These are phyloP conservation scores for Gortyna flavago DNA, from an alignment of 2,888 invertebrate genomes.

Conservation along the genomic window DNA sequence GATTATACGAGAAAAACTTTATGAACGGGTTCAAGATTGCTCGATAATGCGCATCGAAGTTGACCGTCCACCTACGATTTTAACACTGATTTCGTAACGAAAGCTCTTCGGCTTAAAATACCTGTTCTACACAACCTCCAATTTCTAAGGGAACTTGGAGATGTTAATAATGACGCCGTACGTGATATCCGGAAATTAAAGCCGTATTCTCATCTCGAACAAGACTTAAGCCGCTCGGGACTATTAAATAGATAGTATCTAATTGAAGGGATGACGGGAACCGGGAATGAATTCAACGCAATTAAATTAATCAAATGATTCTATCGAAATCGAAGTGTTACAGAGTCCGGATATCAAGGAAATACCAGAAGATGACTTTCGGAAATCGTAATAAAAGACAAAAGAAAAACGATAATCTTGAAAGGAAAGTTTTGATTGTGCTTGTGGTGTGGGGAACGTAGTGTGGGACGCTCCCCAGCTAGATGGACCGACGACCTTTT, in stretches of 20 bases:
- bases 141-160: slow-evolving; percentile 36
- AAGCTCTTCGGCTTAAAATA: slow-evolving; percentile 48
- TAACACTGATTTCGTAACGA: slow-evolving; percentile 49
- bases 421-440: neutral
- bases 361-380: neutral
- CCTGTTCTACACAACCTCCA: slow-evolving; percentile 34
- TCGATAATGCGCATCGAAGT: slow-evolving; percentile 36
- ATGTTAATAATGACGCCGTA: slow-evolving; percentile 50
- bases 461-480: too few species aligned
- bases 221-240: slow-evolving; percentile 26
- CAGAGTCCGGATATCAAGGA: neutral
- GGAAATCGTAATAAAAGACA: neutral
- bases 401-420: neutral
- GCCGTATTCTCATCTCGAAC: slow-evolving; percentile 52
- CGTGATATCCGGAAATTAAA: slow-evolving; percentile 59
- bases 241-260: slow-evolving; percentile 53
- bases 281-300: slow-evolving; percentile 36
- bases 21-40: slow-evolving; percentile 47
- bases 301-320: slow-evolving; percentile 36
- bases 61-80: slow-evolving; percentile 45
- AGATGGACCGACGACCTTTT: too few species aligned
- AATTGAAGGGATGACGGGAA: slow-evolving; percentile 46
- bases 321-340: slow-evolving; percentile 26
- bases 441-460: neutral
- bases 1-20: slow-evolving; percentile 45